Conservation (phyloP, 2,797 vertebrate species). For the Clarias platycephalus region DNA sequence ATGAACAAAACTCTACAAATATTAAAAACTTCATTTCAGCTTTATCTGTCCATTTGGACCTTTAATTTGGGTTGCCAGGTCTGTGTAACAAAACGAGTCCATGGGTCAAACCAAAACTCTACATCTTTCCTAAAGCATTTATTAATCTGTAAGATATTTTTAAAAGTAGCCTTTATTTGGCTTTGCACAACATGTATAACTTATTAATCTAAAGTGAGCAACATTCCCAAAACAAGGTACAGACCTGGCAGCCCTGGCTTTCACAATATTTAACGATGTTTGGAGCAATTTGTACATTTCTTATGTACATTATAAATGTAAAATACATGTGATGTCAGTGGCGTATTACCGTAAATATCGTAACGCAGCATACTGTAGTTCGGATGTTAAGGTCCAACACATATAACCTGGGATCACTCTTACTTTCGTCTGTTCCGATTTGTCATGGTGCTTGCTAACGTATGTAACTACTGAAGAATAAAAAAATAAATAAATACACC, state of each 20-base stretch:
- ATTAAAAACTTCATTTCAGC: background rate
- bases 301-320: conserved; percentile 12
- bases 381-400: background rate
- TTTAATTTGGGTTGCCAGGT: conserved; percentile 6
- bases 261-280: background rate
- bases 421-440: background rate
- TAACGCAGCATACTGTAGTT: conserved; percentile 9
- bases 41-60: too few species aligned
- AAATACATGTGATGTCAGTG: conserved; percentile 18
- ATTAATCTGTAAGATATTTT: background rate
- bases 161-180: background rate
- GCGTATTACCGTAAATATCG: conserved; percentile 14
- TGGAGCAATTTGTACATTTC: background rate
- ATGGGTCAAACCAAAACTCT: background rate
- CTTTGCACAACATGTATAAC: background rate
- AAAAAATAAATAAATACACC: background rate
- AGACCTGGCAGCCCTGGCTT: conserved; percentile 10
- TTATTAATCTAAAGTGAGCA: background rate
- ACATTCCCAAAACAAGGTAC: background rate
- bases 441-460: background rate
- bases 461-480: conserved; percentile 24
- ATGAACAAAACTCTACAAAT: background rate
- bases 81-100: background rate
- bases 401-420: background rate
- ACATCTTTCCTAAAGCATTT: background rate